These are phyloP conservation scores for Colinus virginianus DNA, from an alignment of 2,113 vertebrate species.

Conservation along the genomic window DNA sequence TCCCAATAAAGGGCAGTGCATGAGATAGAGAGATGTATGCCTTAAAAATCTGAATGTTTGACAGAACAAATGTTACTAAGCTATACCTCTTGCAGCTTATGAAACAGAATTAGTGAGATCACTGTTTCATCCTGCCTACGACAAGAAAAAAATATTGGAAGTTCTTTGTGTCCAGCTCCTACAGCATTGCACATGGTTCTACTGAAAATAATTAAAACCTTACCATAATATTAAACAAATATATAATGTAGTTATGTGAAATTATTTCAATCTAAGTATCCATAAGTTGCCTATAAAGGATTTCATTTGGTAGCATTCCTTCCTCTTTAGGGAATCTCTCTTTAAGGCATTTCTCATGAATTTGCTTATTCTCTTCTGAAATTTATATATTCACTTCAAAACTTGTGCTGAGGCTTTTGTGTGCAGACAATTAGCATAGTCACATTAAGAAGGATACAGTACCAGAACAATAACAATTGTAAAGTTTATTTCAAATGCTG, in stretches of 20 bases:
- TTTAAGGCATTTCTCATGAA: slow-evolving; percentile 52
- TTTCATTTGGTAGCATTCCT: slow-evolving; percentile 47
- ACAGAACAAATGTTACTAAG: background rate
- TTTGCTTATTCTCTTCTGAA: slow-evolving; percentile 59
- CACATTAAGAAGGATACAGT: slow-evolving; percentile 42
- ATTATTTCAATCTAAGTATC: slow-evolving; percentile 26
- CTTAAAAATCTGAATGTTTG: background rate
- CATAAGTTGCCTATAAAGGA: slow-evolving; percentile 43
- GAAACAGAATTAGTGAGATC: background rate
- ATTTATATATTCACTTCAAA: slow-evolving; percentile 63
- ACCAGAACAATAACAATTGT: slow-evolving; percentile 51
- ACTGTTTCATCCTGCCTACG: background rate
- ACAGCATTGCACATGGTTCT: background rate
- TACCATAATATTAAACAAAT: slow-evolving; percentile 6
- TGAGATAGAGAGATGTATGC: background rate
- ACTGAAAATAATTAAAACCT: background rate
- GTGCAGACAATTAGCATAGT: slow-evolving; percentile 68
- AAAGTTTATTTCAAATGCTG: slow-evolving; percentile 59
- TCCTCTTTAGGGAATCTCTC: slow-evolving; percentile 47
- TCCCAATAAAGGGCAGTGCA: background rate
- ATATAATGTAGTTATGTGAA: slow-evolving; percentile 21
- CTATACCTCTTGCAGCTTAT: background rate
- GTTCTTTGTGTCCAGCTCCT: background rate
- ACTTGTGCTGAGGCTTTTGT: slow-evolving; percentile 60
- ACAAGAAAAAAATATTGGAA: background rate